Evolutionary conservation across 2,888 invertebrate species (phyloP).

Genomic region (Mechanitis mazaeus): DNA sequence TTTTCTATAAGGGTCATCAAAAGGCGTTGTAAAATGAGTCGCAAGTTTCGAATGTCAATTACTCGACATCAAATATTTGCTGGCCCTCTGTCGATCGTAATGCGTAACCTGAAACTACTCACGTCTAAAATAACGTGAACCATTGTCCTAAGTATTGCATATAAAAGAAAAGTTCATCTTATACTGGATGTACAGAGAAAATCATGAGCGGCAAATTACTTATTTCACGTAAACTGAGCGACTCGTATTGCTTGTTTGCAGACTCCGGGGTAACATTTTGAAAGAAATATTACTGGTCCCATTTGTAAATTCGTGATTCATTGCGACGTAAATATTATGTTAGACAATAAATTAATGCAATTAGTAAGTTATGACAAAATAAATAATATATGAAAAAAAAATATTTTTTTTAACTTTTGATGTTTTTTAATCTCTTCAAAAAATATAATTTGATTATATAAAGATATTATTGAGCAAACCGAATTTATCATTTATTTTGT

Average conservation of each 20-base stretch:
- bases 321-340: constrained; percentile 10
- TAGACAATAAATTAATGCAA: neutral
- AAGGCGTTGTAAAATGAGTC: constrained; percentile 41
- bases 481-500: neutral
- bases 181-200: constrained; percentile 31
- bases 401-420: too few relatives aligned
- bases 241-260: constrained; percentile 68
- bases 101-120: constrained; percentile 57
- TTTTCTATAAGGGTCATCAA: constrained; percentile 34
- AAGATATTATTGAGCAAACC: neutral
- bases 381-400: constrained; percentile 8
- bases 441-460: neutral
- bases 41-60: constrained; percentile 66
- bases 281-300: constrained; percentile 46
- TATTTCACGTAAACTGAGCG: constrained; percentile 53
- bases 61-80: constrained; percentile 70
- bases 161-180: constrained; percentile 30
- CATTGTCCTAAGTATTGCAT: constrained; percentile 4
- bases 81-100: constrained; percentile 66
- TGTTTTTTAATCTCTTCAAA: neutral
- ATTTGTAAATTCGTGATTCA: constrained; percentile 11
- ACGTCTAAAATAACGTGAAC: constrained; percentile 23
- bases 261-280: constrained; percentile 59
- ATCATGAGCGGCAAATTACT: constrained; percentile 53
- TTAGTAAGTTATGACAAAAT: neutral